Evolutionary conservation across 2,888 invertebrate genomes (phyloP).

Genomic region (Mechanitis messenoides): DNA sequence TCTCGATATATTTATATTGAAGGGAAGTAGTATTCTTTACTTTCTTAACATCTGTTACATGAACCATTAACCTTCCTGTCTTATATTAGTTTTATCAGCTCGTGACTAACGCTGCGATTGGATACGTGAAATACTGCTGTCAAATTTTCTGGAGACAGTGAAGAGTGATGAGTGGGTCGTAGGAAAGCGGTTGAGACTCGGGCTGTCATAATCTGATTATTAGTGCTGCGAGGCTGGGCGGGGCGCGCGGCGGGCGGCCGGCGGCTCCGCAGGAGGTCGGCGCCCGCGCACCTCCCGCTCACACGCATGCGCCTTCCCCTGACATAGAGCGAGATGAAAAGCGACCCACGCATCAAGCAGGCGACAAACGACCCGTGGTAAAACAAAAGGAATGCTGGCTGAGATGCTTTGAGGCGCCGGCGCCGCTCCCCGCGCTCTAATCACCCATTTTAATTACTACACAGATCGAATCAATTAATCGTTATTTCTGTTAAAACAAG

Average conservation of each 20-base stretch:
- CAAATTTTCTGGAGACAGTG: conserved; percentile 52
- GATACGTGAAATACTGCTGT: conserved; percentile 45
- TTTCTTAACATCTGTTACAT: too few species aligned
- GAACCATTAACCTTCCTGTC: neutral
- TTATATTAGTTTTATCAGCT: neutral
- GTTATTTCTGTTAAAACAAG: conserved; percentile 75
- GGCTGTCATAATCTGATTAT: conserved; percentile 76
- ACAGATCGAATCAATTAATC: conserved; percentile 77
- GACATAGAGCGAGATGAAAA: conserved; percentile 41
- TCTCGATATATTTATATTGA: too few species aligned
- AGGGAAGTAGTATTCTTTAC: too few species aligned
- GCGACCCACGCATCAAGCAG: conserved; percentile 56
- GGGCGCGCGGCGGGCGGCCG: conserved; percentile 68
- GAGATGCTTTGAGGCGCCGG: conserved; percentile 76
- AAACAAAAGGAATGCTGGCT: conserved; percentile 77
- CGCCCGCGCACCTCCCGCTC: conserved; percentile 65
- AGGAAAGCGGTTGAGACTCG: conserved; percentile 52
- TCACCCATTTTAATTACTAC: conserved; percentile 77
- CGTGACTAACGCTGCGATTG: conserved; percentile 22
- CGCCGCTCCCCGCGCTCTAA: conserved; percentile 73
- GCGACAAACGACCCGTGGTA: conserved; percentile 76
- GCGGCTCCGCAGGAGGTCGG: conserved; percentile 70
- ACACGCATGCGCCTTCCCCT: conserved; percentile 32
- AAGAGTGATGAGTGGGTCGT: conserved; percentile 57
- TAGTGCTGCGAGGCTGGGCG: conserved; percentile 65